Evolutionary conservation across 2,888 invertebrate genomes (phyloP), one percentile per base, ranked within the genome.

Genomic region (Pandemis cinnamomeana): DNA sequence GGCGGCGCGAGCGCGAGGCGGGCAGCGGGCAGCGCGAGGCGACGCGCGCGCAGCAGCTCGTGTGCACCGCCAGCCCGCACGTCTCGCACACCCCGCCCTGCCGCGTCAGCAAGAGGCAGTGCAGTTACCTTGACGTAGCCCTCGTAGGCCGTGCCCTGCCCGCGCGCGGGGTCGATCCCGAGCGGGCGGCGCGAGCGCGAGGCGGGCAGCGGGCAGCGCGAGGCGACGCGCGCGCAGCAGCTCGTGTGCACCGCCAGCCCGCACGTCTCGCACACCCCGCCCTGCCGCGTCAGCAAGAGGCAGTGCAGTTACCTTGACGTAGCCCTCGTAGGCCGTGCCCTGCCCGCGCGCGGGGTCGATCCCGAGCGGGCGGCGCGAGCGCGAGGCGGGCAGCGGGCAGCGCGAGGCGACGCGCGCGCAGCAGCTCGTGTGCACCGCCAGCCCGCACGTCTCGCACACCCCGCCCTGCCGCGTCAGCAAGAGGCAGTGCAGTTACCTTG

Each of bases 71-170:
- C 88, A 99, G 98, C 5, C 98, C 98, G 91, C 99, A 99, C 73
- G 97, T 97, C 93, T 98, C 98, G 91, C 99, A 99, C 58, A 98
- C 98, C 83, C 98, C 98, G 76, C 99, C 99, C 90, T 99, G 99
- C 0, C 99, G 95, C 74, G 98, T 98, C 67, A 99, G 95, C 6
- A n/a, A n/a, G n/a, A n/a, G n/a, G n/a, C n/a, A n/a, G n/a, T n/a
- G n/a, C n/a, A n/a, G 27, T 36, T 6, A 53, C 55, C 55, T 55
- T 55, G 8, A 55, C 76, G 66, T 74, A 76, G 8, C 55, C 60
- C 63, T 68, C 67, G 67, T 68, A 55, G 64, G 60, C 67, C 8
- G 96, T 96, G 77, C 99, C 99, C 89, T 99, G 98, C 1, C 99
- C 99, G 82, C 98, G 95, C 8, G 98, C 98, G 13, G 98, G 98